phyloP scores from a whole-genome alignment of 2,113 vertebrate genomes.

The Melanerpes formicivorus region DNA sequence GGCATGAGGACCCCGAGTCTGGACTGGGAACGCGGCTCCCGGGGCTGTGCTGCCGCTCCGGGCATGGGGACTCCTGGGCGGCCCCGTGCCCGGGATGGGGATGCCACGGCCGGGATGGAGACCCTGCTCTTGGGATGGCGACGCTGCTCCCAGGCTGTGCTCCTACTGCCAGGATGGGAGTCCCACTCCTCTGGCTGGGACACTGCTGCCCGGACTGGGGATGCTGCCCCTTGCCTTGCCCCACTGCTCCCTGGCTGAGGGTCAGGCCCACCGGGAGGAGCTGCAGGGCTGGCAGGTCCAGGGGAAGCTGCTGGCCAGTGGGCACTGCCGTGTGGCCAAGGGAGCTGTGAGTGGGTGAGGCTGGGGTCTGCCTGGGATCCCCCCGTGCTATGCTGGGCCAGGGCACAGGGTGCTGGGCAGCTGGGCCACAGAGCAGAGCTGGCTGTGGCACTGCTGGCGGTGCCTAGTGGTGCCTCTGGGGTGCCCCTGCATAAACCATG shows the following conservation, averaged over 20 bases:
- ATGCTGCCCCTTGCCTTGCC: neutral
- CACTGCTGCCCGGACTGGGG: neutral
- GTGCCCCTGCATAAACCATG: accelerated
- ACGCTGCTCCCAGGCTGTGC: neutral
- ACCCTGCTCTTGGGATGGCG: accelerated
- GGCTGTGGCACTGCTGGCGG: accelerated
- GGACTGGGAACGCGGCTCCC: neutral
- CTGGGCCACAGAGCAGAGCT: accelerated
- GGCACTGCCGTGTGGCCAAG: accelerated
- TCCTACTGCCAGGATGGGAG: accelerated
- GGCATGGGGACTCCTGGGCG: no score
- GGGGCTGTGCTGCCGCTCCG: accelerated
- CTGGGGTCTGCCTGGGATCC: neutral
- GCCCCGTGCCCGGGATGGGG: neutral
- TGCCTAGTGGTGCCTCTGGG: neutral
- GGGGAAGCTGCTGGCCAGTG: neutral
- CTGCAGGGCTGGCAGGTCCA: no score
- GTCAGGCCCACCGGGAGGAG: neutral
- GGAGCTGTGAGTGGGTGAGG: neutral
- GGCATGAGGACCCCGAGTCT: no score
- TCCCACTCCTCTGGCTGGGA: accelerated
- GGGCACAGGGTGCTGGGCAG: neutral
- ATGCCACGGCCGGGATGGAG: neutral
- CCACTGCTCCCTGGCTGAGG: accelerated
- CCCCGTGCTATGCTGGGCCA: neutral